phyloP scores from a whole-genome alignment of 1,140 invertebrate genomes.

The Heliconius himera region DNA sequence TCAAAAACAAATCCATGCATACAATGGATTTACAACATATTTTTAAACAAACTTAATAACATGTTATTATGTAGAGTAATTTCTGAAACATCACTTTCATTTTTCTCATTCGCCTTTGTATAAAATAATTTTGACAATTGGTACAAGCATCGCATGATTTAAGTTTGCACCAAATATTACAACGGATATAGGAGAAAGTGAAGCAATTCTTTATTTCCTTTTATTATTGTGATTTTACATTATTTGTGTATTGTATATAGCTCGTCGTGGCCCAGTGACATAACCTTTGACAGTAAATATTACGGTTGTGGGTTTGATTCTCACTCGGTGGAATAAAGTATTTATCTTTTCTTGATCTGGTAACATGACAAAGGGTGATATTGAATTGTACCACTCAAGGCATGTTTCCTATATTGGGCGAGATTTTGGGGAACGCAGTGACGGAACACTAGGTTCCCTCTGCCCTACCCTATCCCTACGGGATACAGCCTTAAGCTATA shows the following conservation, averaged over 20 bases:
- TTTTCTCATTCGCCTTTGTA: constrained; percentile 7
- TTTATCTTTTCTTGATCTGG: no score
- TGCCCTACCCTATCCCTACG: no score
- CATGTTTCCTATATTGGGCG: no score
- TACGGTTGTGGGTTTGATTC: no score
- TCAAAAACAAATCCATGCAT: background rate
- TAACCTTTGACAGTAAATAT: no score
- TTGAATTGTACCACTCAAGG: no score
- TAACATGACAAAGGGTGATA: no score
- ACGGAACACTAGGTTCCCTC: no score
- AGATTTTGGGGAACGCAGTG: no score
- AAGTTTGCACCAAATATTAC: background rate
- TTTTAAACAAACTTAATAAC: background rate
- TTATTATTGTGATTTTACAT: background rate
- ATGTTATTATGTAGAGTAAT: background rate
- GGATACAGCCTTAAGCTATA: no score
- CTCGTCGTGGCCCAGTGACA: no score
- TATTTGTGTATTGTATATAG: background rate
- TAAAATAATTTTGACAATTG: background rate
- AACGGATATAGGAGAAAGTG: constrained; percentile 33
- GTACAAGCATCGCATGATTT: background rate
- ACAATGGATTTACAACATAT: background rate
- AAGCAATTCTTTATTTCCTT: constrained; percentile 30
- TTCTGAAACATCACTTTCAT: background rate
- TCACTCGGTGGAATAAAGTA: no score